These are phyloP conservation scores for Plectrocnemia conspersa DNA, from an alignment of 1,140 invertebrate genomes.

Conservation along the genomic window DNA sequence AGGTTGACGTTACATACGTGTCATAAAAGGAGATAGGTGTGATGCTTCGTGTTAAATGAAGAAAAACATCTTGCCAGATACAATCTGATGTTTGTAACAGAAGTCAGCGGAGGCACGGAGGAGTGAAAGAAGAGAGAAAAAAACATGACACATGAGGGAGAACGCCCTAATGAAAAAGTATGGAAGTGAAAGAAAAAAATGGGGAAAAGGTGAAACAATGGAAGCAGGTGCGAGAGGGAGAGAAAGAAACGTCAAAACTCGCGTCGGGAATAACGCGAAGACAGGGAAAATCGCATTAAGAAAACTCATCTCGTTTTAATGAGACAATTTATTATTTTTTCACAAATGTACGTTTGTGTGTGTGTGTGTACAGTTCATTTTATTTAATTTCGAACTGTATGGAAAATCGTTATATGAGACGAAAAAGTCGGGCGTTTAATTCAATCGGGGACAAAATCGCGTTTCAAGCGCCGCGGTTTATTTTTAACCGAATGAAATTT, in stretches of 20 bases:
- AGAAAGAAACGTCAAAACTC: slow-evolving; percentile 2
- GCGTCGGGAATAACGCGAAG: neutral
- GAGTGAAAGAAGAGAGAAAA: slow-evolving; percentile 4
- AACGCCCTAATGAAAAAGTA: slow-evolving; percentile 17
- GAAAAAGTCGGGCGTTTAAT: no score
- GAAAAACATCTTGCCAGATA: slow-evolving; percentile 16
- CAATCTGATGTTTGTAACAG: slow-evolving; percentile 4
- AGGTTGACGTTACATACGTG: no score
- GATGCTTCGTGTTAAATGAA: slow-evolving; percentile 9
- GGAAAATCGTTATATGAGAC: no score
- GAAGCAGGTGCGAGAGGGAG: slow-evolving; percentile 5
- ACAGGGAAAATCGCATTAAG: neutral
- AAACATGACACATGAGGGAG: slow-evolving; percentile 16
- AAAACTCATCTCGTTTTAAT: slow-evolving; percentile 8
- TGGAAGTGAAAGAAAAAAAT: slow-evolving; percentile 9
- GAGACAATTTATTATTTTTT: slow-evolving; percentile 2
- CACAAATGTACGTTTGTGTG: no score
- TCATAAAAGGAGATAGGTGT: neutral
- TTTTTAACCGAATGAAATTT: neutral
- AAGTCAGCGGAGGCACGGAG: slow-evolving; percentile 2
- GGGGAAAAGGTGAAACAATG: slow-evolving; percentile 7
- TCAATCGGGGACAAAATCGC: neutral
- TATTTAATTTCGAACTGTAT: no score
- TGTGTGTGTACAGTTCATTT: no score
- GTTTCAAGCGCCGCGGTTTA: neutral